phyloP scores from a whole-genome alignment of 2,113 vertebrate species.

The Pygoscelis adeliae region DNA sequence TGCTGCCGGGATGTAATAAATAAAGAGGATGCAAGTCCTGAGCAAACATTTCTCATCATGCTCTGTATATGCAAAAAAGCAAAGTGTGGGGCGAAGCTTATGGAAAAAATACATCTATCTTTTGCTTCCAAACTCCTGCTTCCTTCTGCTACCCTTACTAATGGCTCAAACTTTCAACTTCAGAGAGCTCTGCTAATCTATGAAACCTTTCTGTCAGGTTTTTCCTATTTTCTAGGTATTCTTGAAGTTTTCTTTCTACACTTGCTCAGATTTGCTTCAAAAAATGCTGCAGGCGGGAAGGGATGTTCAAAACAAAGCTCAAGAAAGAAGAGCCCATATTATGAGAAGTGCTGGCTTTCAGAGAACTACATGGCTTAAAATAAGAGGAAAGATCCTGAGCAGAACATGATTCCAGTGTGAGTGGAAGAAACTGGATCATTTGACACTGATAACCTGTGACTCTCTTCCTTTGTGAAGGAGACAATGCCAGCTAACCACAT shows the following conservation, averaged over 20 bases:
- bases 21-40: neutral
- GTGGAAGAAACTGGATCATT: neutral
- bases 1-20: neutral
- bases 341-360: neutral
- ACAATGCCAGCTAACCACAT: neutral
- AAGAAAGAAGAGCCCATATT: neutral
- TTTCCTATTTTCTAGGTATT: neutral
- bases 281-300: rapidly evolving
- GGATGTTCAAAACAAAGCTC: neutral
- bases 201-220: neutral
- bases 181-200: neutral
- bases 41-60: neutral
- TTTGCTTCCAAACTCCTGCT: neutral
- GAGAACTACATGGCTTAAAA: neutral
- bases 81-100: neutral
- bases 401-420: neutral
- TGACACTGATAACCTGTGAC: neutral
- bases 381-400: neutral
- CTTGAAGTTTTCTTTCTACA: neutral
- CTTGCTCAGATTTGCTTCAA: neutral
- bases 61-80: neutral
- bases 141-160: neutral
- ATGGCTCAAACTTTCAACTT: neutral
- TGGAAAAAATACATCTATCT: neutral
- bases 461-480: neutral